Percentiles rank a stretch among this genome's conserved stretches.
Evolutionary conservation across 2,797 vertebrate genomes (phyloP).

Genomic region (Malurus splendens): DNA sequence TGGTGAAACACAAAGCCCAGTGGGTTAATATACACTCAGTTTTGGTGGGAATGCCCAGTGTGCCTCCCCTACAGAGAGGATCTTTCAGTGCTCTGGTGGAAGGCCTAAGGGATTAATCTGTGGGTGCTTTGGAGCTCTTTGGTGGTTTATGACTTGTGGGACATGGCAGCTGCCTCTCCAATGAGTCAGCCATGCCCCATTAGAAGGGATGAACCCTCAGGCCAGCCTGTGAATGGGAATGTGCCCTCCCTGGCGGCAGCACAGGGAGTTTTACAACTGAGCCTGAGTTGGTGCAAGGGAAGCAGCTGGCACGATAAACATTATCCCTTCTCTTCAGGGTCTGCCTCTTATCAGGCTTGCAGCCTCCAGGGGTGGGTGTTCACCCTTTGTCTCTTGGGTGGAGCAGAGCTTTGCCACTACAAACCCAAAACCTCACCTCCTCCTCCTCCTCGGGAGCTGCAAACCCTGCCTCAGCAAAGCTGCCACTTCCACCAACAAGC

Average conservation of each 20-base stretch:
- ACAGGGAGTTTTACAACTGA: neutral
- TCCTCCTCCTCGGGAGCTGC: neutral
- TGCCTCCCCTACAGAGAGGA: rapidly evolving
- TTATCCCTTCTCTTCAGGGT: no score
- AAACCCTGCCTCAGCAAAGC: neutral
- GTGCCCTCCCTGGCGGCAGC: neutral
- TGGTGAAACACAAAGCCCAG: neutral
- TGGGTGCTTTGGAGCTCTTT: neutral
- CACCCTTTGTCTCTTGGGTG: neutral
- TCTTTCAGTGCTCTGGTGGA: neutral
- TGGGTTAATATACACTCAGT: rapidly evolving
- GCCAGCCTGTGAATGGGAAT: neutral
- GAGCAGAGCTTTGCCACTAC: neutral
- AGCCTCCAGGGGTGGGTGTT: neutral
- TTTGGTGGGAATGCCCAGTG: neutral
- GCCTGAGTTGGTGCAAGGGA: neutral
- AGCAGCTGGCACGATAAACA: neutral
- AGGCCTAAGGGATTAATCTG: neutral
- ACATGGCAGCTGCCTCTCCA: neutral
- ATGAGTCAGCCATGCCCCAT: neutral
- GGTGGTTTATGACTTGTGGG: neutral
- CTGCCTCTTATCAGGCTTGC: neutral
- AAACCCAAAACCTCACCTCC: neutral
- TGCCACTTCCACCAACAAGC: neutral
- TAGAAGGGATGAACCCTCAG: neutral